These are phyloP conservation scores for Rhabditophanes sp. DNA, from an alignment of 2,888 invertebrate species.

Conservation along the genomic window DNA sequence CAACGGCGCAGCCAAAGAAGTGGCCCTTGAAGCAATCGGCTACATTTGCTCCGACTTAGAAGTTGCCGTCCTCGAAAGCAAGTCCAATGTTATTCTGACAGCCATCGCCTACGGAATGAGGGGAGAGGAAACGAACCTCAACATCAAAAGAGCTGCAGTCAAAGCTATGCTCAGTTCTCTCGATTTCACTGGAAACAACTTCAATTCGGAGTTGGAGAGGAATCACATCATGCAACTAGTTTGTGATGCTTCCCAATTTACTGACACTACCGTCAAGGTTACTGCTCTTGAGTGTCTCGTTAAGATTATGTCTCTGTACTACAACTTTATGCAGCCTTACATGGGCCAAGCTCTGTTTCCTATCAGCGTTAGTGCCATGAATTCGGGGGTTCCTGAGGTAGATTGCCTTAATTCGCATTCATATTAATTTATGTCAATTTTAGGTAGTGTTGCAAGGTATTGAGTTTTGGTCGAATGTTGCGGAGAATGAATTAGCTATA, in stretches of 20 bases:
- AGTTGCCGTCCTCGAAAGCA: slow-evolving; percentile 55
- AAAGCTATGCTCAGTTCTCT: slow-evolving; percentile 87
- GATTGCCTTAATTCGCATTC: background rate
- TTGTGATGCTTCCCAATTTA: slow-evolving; percentile 90
- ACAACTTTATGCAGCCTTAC: slow-evolving; percentile 95
- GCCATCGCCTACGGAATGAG: slow-evolving; percentile 98
- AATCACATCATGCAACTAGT: slow-evolving; percentile 99
- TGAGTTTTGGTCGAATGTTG: slow-evolving; percentile 99
- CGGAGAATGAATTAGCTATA: slow-evolving; percentile 94
- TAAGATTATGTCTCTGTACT: slow-evolving; percentile 92
- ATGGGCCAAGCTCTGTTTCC: slow-evolving; percentile 95
- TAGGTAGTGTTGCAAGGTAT: slow-evolving; percentile 65
- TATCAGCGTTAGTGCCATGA: slow-evolving; percentile 79
- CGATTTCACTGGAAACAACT: slow-evolving; percentile 94
- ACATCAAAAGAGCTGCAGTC: slow-evolving; percentile 86
- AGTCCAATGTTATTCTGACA: slow-evolving; percentile 87
- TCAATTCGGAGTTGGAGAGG: slow-evolving; percentile 70
- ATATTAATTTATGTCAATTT: background rate
- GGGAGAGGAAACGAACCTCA: slow-evolving; percentile 63
- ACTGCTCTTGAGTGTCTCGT: slow-evolving; percentile 93
- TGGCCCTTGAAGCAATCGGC: slow-evolving; percentile 90
- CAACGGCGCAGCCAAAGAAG: too few species aligned
- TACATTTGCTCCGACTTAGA: slow-evolving; percentile 94
- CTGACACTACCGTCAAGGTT: slow-evolving; percentile 67
- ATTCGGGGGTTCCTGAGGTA: slow-evolving; percentile 43